phyloP scores from a whole-genome alignment of 2,888 invertebrate species.

The Panopea generosa region DNA sequence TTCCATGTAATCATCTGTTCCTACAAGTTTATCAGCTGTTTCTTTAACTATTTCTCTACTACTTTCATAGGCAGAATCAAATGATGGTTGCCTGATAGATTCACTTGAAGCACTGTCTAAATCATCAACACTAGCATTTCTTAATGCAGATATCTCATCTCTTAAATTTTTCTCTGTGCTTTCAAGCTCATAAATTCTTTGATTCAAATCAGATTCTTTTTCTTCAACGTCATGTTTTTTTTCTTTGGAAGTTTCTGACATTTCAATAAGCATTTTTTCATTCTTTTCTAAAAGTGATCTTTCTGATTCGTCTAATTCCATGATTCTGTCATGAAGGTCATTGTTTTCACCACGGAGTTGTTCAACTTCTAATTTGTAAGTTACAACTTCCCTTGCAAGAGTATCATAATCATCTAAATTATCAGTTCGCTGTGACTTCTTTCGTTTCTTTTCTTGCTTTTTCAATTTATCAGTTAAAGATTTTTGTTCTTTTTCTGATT shows the following conservation, averaged over 20 bases:
- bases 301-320: slow-evolving; percentile 69
- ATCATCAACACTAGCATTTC: slow-evolving; percentile 7
- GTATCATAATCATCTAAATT: slow-evolving; percentile 64
- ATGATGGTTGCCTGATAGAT: slow-evolving; percentile 31
- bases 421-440: slow-evolving; percentile 56
- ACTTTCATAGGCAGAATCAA: slow-evolving; percentile 56
- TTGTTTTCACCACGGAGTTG: slow-evolving; percentile 67
- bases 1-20: slow-evolving; percentile 65
- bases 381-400: slow-evolving; percentile 60
- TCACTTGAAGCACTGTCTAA: slow-evolving; percentile 4
- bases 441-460: slow-evolving; percentile 58
- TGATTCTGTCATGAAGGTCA: slow-evolving; percentile 70
- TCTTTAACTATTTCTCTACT: slow-evolving; percentile 40
- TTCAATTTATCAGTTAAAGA: slow-evolving; percentile 49
- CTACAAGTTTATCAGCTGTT: slow-evolving; percentile 53
- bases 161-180: slow-evolving; percentile 24
- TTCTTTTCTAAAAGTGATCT: slow-evolving; percentile 51
- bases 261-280: slow-evolving; percentile 48
- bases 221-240: slow-evolving; percentile 45
- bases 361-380: slow-evolving; percentile 62
- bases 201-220: slow-evolving; percentile 70
- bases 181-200: slow-evolving; percentile 63
- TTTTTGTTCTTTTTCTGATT: slow-evolving; percentile 59
- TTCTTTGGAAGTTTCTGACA: slow-evolving; percentile 16
- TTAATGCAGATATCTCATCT: slow-evolving; percentile 3